These are phyloP conservation scores for Cyprinus carpio DNA, from an alignment of 2,113 vertebrate genomes.

Conservation along the genomic window DNA sequence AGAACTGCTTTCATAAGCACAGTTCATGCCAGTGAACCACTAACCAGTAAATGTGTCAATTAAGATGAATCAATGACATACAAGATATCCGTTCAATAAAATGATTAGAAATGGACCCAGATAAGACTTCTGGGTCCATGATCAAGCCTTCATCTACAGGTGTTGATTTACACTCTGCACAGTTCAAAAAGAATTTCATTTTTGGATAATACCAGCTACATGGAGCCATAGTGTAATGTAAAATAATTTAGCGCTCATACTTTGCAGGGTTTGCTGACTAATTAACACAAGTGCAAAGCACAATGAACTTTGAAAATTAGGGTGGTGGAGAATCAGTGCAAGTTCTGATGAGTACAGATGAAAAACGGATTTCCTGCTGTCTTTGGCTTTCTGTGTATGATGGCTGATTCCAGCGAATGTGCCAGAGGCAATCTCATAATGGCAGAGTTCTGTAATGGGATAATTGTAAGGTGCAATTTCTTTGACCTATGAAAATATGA, in stretches of 20 bases:
- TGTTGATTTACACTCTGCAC: slow-evolving; percentile 35
- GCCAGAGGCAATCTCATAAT: slow-evolving; percentile 14
- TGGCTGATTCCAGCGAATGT: not conserved
- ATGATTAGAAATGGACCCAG: not conserved
- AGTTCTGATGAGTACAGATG: not conserved
- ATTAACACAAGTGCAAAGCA: slow-evolving; percentile 55
- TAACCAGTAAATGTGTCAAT: slow-evolving; percentile 20
- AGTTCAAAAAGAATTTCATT: slow-evolving; percentile 17
- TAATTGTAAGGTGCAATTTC: slow-evolving; percentile 29
- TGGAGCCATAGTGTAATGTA: slow-evolving; percentile 55
- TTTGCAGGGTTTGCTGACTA: slow-evolving; percentile 36
- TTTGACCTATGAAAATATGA: slow-evolving; percentile 17
- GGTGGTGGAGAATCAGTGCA: not conserved
- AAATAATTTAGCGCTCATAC: slow-evolving; percentile 60
- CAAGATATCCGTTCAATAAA: not conserved
- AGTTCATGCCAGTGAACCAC: not conserved
- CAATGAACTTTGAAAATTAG: not conserved
- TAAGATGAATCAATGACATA: slow-evolving; percentile 22
- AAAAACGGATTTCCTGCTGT: not conserved
- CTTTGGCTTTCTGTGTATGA: not conserved
- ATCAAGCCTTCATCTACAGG: not conserved
- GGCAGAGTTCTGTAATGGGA: slow-evolving; percentile 1
- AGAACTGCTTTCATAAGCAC: not conserved
- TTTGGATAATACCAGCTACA: slow-evolving; percentile 54
- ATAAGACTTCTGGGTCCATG: too few species aligned